Conservation (phyloP, 2,797 vertebrate species). For the Clarias platycephalus region DNA sequence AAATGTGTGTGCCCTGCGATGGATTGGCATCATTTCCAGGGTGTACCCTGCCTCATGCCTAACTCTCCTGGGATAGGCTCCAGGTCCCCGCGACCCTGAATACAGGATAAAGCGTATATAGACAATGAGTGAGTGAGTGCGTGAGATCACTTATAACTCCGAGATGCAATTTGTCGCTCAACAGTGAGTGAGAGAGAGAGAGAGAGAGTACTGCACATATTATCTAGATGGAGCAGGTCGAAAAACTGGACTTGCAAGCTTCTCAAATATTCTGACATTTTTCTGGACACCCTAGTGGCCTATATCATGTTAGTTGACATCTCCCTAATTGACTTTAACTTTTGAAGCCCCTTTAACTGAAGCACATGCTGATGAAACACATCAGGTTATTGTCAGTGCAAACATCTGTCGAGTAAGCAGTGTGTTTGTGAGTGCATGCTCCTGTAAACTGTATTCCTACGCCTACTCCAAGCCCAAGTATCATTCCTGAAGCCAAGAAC, state of each 20-base stretch:
- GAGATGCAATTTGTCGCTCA: too few relatives aligned
- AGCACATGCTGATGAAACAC: slow-evolving; percentile 27
- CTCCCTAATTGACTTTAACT: slow-evolving; percentile 32
- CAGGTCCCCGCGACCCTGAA: too few relatives aligned
- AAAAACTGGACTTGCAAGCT: slow-evolving; percentile 12
- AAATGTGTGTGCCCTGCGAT: too few relatives aligned
- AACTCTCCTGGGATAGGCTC: too few relatives aligned
- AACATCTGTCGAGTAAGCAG: background rate
- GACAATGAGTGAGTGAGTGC: too few relatives aligned
- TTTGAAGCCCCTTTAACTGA: slow-evolving; percentile 24
- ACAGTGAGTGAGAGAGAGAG: too few relatives aligned
- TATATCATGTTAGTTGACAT: slow-evolving; percentile 34
- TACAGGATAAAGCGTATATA: too few relatives aligned
- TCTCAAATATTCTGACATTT: background rate
- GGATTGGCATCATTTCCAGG: too few relatives aligned
- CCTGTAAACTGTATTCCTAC: slow-evolving; percentile 23
- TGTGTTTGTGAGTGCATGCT: slow-evolving; percentile 25
- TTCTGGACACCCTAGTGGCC: slow-evolving; percentile 37
- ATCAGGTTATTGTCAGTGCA: slow-evolving; percentile 8
- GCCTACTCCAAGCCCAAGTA: slow-evolving; percentile 26
- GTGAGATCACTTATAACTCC: too few relatives aligned
- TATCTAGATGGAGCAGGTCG: slow-evolving; percentile 14
- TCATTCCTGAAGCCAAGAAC: slow-evolving; percentile 41
- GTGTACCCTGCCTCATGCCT: too few relatives aligned
- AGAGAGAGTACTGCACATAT: background rate